Evolutionary conservation across 2,797 vertebrate genomes (phyloP).

Genomic region (Urosaurus nigricauda): DNA sequence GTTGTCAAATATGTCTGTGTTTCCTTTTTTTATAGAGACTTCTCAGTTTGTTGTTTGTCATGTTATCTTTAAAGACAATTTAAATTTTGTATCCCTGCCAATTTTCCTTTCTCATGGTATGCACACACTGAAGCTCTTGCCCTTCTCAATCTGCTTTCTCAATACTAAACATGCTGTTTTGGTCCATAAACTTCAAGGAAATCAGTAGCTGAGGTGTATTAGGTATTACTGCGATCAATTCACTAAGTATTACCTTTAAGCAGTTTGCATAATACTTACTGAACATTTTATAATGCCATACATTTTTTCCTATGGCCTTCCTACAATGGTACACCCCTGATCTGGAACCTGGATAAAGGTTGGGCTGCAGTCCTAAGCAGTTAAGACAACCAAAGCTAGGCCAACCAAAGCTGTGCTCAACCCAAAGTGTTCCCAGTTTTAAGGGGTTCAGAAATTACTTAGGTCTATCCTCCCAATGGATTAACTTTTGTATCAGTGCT

Average conservation of each 20-base stretch:
- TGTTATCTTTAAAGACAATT: conserved; percentile 57
- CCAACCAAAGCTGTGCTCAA: too few relatives aligned
- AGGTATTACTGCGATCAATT: neutral
- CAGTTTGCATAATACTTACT: neutral
- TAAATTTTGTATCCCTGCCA: conserved; percentile 43
- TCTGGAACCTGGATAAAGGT: conserved; percentile 11
- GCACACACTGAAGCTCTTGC: neutral
- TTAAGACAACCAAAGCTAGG: too few relatives aligned
- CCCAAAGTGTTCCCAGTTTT: too few relatives aligned
- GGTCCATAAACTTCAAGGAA: neutral
- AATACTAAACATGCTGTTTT: neutral
- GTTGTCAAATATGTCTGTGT: conserved; percentile 48
- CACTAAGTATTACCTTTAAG: neutral
- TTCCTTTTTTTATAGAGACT: conserved; percentile 32
- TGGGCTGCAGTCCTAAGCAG: too few relatives aligned
- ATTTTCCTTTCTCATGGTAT: conserved; percentile 32
- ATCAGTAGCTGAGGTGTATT: neutral
- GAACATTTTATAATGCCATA: neutral
- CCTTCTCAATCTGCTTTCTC: conserved; percentile 45
- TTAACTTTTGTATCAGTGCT: too few relatives aligned
- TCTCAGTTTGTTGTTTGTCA: conserved; percentile 46
- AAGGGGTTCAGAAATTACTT: too few relatives aligned
- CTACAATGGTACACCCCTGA: neutral
- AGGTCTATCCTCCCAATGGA: too few relatives aligned
- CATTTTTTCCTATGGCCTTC: rapidly evolving